phyloP scores from a whole-genome alignment of 2,113 vertebrate genomes.

The Passer domesticus region DNA sequence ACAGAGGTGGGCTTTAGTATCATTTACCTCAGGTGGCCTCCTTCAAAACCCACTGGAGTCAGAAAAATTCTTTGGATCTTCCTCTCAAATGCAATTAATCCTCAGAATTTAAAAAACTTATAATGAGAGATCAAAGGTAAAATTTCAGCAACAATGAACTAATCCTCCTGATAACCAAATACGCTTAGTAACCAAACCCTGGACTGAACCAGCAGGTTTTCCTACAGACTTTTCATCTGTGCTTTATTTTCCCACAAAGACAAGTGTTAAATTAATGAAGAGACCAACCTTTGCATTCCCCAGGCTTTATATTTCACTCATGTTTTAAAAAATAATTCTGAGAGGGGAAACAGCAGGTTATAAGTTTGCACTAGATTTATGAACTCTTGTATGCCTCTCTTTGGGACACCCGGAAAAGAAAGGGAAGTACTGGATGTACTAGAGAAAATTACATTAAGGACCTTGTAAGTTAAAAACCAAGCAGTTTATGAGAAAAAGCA shows the following conservation, averaged over 20 bases:
- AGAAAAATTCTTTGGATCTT: not conserved
- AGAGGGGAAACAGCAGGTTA: not conserved
- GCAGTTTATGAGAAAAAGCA: not conserved
- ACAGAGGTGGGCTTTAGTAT: not conserved
- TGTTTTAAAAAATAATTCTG: not conserved
- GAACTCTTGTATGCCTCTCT: not conserved
- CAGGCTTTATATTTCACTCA: not conserved
- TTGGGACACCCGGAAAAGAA: not conserved
- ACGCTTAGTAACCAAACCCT: not conserved
- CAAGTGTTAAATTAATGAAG: not conserved
- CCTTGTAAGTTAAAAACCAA: not conserved
- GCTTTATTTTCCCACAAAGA: not conserved
- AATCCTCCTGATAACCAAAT: not conserved
- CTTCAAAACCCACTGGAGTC: not conserved
- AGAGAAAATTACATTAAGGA: not conserved
- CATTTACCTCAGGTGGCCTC: not conserved
- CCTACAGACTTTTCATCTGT: not conserved
- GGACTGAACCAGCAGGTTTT: not conserved
- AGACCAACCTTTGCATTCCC: not conserved
- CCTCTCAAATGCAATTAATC: not conserved
- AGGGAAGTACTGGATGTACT: not conserved
- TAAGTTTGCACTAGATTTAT: not conserved
- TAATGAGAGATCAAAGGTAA: conserved; percentile 25
- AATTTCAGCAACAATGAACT: conserved; percentile 7
- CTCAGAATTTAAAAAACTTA: not conserved